A percentile compares a stretch with the other conserved stretches of the same genome.
Conservation (phyloP, 2,113 vertebrate species). For the Rhinichthys klamathensis region DNA sequence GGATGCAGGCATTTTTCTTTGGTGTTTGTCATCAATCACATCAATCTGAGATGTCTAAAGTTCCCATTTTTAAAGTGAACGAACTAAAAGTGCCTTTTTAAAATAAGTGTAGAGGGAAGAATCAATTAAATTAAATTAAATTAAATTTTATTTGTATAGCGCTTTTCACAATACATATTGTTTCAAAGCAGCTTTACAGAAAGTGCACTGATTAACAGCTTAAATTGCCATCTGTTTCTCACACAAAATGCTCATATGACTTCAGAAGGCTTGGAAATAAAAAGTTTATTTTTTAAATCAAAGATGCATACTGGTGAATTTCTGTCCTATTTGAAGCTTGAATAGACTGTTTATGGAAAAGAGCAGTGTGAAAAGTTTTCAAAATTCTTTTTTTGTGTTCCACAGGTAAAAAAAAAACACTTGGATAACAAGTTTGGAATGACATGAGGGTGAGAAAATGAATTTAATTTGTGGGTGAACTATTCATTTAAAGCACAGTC, state of each 20-base stretch:
- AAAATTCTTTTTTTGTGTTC: not conserved
- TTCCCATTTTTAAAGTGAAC: not conserved
- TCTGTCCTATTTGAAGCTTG: not conserved
- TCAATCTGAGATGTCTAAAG: not conserved
- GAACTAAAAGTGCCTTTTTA: not conserved
- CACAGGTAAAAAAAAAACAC: not conserved
- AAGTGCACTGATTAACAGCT: too few species aligned
- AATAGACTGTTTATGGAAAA: not conserved
- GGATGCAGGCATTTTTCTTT: not conserved
- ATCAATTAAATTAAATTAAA: too few species aligned
- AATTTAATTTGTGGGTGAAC: not conserved
- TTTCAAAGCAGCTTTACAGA: too few species aligned
- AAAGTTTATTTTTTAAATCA: too few species aligned
- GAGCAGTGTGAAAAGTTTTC: not conserved
- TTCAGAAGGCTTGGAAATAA: not conserved
- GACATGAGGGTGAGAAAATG: not conserved
- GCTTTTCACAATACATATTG: too few species aligned
- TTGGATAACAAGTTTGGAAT: not conserved
- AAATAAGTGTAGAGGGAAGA: not conserved
- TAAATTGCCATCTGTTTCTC: not conserved
- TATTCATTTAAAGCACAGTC: constrained; percentile 44
- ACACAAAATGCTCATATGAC: not conserved
- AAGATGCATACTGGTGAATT: not conserved
- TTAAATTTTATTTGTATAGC: too few species aligned
- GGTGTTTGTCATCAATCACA: not conserved